Evolutionary conservation across 2,113 vertebrate genomes (phyloP), one percentile per base, ranked within the genome.

Genomic region (Neomonachus schauinslandi): DNA sequence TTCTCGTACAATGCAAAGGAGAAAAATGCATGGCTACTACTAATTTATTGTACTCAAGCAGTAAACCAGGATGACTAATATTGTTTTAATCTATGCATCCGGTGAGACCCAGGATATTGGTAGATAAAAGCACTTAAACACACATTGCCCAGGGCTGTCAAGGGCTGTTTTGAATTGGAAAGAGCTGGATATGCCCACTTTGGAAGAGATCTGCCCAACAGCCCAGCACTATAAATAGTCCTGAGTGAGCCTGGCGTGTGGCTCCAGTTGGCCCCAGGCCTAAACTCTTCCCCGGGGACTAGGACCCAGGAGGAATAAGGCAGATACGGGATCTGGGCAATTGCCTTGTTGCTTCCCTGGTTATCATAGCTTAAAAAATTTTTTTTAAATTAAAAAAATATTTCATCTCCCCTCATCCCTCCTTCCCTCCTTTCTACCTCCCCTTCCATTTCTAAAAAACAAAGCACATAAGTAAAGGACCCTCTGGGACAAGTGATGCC

Each of bases 121-220:
- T 96, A 84, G 79, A 89, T 94, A 93, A 96, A 91, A 97, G 91
- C 88, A 96, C 96, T 98, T 97, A 97, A 96, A 94, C 94, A 93
- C 16, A 89, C 61, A 26, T 49, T 95, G 67, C 87, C 84, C 85
- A 83, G 81, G 89, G 95, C 82, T 96, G 84, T 84, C 59, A 61
- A 95, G 79, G 93, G 77, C 91, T 95, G 89, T 94, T 98, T 93
- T 97, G 93, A 98, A 97, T 97, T 95, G 97, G 94, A 96, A 97
- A 96, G 94, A 95, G 72, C 82, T 95, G 61, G 94, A 97, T 97
- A 93, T 97, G 97, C 16, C 81, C 49, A 69, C 74, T 51, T 83
- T 0, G 0, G 55, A 93, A 94, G 91, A 91, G 46, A 49, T 86
- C 42, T 85, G 69, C 97, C 65, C 76, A 81, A 81, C 28, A 89